Percentiles rank a stretch among this genome's conserved stretches.
These are phyloP conservation scores for Eleginops maclovinus DNA, from an alignment of 2,113 vertebrate species.

Conservation along the genomic window DNA sequence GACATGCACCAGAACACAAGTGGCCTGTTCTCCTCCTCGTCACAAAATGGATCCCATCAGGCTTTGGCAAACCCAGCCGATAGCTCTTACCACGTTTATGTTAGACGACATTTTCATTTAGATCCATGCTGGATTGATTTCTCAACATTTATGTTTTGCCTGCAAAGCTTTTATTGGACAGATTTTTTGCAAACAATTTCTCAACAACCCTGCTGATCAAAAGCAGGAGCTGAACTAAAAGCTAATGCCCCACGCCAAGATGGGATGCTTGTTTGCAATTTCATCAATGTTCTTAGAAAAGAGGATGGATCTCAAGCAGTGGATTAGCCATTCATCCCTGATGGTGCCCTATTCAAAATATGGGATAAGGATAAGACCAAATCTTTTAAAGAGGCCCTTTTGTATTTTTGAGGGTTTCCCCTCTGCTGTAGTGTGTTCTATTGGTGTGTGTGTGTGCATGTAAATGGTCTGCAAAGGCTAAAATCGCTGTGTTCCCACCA, in stretches of 20 bases:
- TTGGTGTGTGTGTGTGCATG: too few relatives aligned
- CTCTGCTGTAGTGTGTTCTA: too few relatives aligned
- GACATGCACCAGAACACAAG: slow-evolving; percentile 57
- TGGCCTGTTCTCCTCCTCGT: slow-evolving; percentile 46
- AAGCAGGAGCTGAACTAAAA: slow-evolving; percentile 10
- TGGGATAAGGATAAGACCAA: too few relatives aligned
- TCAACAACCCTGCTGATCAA: slow-evolving; percentile 6
- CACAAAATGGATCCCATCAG: slow-evolving; percentile 64
- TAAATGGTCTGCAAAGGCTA: too few relatives aligned
- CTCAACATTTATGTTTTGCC: slow-evolving; percentile 49
- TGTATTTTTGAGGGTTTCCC: too few relatives aligned
- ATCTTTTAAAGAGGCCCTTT: too few relatives aligned
- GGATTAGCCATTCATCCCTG: background rate
- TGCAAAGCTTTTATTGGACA: slow-evolving; percentile 42
- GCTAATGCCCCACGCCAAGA: background rate
- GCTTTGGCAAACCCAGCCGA: slow-evolving; percentile 39
- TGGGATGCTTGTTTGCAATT: slow-evolving; percentile 1
- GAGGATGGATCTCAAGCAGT: background rate
- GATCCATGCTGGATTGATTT: slow-evolving; percentile 60
- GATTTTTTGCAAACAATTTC: slow-evolving; percentile 18
- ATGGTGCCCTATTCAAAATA: background rate
- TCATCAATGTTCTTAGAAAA: background rate
- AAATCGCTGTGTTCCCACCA: too few relatives aligned
- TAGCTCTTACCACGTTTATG: slow-evolving; percentile 58
- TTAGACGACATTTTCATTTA: slow-evolving; percentile 52